Evolutionary conservation across 1,140 invertebrate species (phyloP), one percentile per base, ranked within the genome.

Genomic region (Tyrophagus putrescentiae): DNA sequence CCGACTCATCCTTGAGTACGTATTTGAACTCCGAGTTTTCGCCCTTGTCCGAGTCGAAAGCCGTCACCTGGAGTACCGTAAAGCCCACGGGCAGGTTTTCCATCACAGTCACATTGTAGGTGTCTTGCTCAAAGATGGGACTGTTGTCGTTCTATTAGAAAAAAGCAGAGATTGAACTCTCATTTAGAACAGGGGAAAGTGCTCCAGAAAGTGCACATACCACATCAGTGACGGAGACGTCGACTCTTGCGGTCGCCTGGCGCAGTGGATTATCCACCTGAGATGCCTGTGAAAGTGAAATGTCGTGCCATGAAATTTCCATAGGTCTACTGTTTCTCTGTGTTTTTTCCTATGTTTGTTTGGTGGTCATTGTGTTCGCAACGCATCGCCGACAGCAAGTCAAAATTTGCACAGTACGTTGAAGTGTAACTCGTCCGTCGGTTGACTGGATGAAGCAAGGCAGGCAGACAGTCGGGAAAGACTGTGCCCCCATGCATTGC

Each of bases 21-120:
- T 88, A 90, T 0, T 76, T 78, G 67, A 91, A 90, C 64, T 86
- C 81, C 0, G 81, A 82, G 71, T 90, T 90, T 60, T 87, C 84
- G 0, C 81, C 85, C 75, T 77, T 68, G 36, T 62, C 63, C 18
- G 50, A 27, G 60, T 65, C 64, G 31, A 33, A 21, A n/a, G 63
- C 58, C 27, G n/a, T 32, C 0, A 87, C 84, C 76, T 87, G 84
- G 0, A 86, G 70, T 0, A 88, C 84, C 67, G 83, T 86, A 65
- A 85, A 81, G 61, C 86, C 86, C 65, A 85, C 86, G 0, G 87
- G 87, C 32, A 90, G 72, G 70, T 91, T 90, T 69, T 91, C 87
- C 44, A 90, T 85, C 52, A 91, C 89, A 63, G 85, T 89, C 36
- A 91, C 88, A 64, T 89, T 89, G 68, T 90, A 90, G 64, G 85